These are phyloP conservation scores for Manis pentadactyla DNA, from an alignment of 2,797 vertebrate genomes.

Conservation along the genomic window DNA sequence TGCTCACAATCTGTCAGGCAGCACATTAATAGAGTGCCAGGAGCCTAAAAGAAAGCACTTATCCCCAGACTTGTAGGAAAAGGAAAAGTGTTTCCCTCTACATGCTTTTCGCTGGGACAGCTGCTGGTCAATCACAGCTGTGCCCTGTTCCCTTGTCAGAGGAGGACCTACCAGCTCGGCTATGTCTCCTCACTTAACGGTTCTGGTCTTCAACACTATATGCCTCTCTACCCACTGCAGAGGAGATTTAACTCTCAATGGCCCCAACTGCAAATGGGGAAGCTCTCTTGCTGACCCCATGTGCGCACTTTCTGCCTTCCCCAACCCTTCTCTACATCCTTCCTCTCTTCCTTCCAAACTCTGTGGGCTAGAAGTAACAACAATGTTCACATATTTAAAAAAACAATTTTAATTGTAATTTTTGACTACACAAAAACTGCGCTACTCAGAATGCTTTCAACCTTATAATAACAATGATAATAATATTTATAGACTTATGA, in stretches of 20 bases:
- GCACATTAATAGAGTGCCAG: background rate
- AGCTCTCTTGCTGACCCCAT: background rate
- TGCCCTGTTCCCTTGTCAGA: background rate
- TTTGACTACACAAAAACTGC: constrained; percentile 1
- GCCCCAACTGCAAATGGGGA: background rate
- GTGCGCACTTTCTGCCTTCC: background rate
- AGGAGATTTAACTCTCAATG: background rate
- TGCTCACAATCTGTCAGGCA: background rate
- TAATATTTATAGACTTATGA: background rate
- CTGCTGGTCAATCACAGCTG: background rate
- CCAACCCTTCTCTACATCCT: background rate
- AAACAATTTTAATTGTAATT: constrained; percentile 29
- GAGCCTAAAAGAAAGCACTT: background rate
- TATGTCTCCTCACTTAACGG: background rate
- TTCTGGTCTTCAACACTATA: background rate
- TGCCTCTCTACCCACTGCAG: background rate
- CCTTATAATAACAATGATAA: background rate
- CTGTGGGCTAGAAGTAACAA: background rate
- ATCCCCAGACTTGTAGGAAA: background rate
- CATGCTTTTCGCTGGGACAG: background rate
- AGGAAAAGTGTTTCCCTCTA: background rate
- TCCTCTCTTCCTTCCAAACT: background rate
- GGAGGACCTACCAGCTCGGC: background rate
- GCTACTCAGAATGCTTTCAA: background rate
- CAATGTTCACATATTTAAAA: background rate